Evolutionary conservation across 1,140 invertebrate genomes (phyloP).

Genomic region (Heliconius melpomene): DNA sequence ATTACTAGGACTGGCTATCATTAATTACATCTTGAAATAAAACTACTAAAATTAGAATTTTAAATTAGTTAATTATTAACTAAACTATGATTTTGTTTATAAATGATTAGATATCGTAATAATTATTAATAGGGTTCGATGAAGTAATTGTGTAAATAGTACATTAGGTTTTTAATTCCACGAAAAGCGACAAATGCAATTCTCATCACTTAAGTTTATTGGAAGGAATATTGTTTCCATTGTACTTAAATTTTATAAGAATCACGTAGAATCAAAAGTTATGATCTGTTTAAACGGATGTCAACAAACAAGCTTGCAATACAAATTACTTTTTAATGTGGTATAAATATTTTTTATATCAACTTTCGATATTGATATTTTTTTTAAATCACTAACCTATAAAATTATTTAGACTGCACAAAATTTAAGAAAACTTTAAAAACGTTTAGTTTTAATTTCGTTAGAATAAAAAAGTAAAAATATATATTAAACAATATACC

Average conservation of each 20-base stretch:
- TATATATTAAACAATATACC: no score
- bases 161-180: neutral
- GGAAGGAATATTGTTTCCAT: neutral
- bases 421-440: no score
- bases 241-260: neutral
- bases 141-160: slow-evolving; percentile 2
- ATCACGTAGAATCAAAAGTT: slow-evolving; percentile 29
- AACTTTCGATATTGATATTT: neutral
- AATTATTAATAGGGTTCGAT: neutral
- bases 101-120: neutral
- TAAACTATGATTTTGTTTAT: neutral
- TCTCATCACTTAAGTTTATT: neutral
- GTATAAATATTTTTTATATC: neutral
- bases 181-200: neutral
- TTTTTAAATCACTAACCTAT: no score
- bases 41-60: neutral
- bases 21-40: neutral
- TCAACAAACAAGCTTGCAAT: slow-evolving; percentile 24
- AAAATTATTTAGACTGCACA: no score
- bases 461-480: no score
- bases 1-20: neutral
- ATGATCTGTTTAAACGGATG: slow-evolving; percentile 27
- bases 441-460: no score
- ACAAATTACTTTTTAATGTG: slow-evolving; percentile 10
- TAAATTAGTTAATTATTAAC: neutral